Evolutionary conservation across 2,888 invertebrate genomes (phyloP).

Genomic region (Parnassius orleans): DNA sequence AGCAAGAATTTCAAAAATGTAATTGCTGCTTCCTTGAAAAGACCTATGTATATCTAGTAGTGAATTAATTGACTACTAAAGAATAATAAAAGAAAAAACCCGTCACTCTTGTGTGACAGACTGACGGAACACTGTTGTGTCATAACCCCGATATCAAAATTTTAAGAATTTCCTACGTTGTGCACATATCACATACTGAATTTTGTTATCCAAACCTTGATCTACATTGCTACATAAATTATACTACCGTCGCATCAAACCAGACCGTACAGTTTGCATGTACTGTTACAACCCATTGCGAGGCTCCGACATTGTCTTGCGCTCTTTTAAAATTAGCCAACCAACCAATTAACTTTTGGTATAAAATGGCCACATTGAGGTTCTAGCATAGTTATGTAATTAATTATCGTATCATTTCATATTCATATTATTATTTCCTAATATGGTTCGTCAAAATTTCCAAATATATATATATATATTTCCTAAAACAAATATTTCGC

Average conservation of each 20-base stretch:
- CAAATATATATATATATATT: too few species aligned
- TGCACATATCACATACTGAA: not conserved
- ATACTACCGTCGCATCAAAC: constrained; percentile 3
- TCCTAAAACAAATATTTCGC: too few species aligned
- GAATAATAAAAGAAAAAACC: too few species aligned
- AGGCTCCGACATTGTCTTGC: constrained; percentile 7
- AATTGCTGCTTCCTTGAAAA: too few species aligned
- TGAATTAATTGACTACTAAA: too few species aligned
- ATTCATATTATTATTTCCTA: not conserved
- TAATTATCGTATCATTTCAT: not conserved
- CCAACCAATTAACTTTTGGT: not conserved
- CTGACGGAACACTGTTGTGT: too few species aligned
- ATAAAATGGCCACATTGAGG: not conserved
- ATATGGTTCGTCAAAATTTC: too few species aligned
- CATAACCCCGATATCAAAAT: too few species aligned
- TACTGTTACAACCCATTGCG: constrained; percentile 11
- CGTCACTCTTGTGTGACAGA: too few species aligned
- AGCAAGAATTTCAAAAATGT: too few species aligned
- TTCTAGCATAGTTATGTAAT: not conserved
- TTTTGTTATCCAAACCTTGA: constrained; percentile 17
- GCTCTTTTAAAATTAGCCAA: constrained; percentile 6
- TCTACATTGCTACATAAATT: constrained; percentile 11
- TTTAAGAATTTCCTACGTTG: too few species aligned
- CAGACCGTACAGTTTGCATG: constrained; percentile 11
- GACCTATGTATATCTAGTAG: too few species aligned